Evolutionary conservation across 2,113 vertebrate species (phyloP).

Genomic region (Pseudonaja textilis): DNA sequence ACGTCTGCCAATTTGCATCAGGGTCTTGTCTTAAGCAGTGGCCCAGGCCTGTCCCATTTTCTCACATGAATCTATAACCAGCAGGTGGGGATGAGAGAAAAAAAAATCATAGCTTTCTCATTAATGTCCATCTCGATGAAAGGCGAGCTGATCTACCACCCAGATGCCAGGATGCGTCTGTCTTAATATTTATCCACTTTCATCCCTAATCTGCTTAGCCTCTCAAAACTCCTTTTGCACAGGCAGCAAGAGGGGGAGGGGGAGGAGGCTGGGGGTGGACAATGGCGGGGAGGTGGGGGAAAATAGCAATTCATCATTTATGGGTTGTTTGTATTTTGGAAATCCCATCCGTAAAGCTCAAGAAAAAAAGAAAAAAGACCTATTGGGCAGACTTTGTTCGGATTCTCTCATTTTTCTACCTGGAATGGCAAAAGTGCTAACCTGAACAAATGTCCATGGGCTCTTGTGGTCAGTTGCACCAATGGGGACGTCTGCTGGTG

Average conservation of each 20-base stretch:
- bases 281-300: background rate
- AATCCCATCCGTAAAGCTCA: background rate
- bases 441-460: background rate
- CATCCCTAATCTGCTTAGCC: slow-evolving; percentile 28
- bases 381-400: background rate
- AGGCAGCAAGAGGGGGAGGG: background rate
- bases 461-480: background rate
- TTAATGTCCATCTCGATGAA: background rate
- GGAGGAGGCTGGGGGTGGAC: background rate
- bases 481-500: background rate
- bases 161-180: slow-evolving; percentile 12
- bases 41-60: slow-evolving; percentile 80
- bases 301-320: background rate
- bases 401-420: background rate
- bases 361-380: background rate
- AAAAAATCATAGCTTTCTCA: background rate
- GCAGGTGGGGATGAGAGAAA: slow-evolving; percentile 14
- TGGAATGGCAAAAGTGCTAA: background rate
- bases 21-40: slow-evolving; percentile 81
- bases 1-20: slow-evolving; percentile 90
- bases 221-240: background rate
- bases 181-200: slow-evolving; percentile 20
- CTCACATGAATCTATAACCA: slow-evolving; percentile 82
- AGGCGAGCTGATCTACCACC: background rate
- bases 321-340: background rate